Evolutionary conservation across 2,113 vertebrate species (phyloP).

Genomic region (Nipponia nippon): DNA sequence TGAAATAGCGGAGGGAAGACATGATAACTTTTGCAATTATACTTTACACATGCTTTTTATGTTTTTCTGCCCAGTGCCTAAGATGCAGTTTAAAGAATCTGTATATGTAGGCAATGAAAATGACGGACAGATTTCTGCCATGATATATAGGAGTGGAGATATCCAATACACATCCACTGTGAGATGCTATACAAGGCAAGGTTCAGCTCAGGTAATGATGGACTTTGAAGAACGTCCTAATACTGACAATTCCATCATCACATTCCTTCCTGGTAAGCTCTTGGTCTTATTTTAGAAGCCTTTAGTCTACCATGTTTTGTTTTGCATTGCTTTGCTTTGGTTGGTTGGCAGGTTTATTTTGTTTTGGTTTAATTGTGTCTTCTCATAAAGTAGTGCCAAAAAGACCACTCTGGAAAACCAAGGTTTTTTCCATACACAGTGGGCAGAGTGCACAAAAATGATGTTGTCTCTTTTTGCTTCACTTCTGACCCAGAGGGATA

Average conservation of each 20-base stretch:
- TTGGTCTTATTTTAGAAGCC: neutral
- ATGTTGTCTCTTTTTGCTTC: neutral
- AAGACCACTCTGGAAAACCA: neutral
- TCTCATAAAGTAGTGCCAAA: neutral
- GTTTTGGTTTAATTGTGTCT: neutral
- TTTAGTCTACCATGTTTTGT: neutral
- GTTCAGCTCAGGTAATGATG: slow-evolving; percentile 93
- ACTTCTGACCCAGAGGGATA: neutral
- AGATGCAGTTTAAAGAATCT: slow-evolving; percentile 88
- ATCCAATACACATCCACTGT: slow-evolving; percentile 82
- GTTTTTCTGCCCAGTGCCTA: slow-evolving; percentile 80
- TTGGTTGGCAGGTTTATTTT: neutral
- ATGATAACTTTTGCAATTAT: neutral
- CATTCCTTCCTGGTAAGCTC: slow-evolving; percentile 85
- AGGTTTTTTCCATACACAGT: neutral
- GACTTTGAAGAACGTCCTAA: slow-evolving; percentile 94
- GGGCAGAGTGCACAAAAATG: neutral
- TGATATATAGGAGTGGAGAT: slow-evolving; percentile 86
- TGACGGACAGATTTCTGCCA: slow-evolving; percentile 76
- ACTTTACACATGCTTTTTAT: neutral
- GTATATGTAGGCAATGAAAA: slow-evolving; percentile 79
- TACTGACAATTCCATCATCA: slow-evolving; percentile 84
- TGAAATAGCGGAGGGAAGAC: neutral
- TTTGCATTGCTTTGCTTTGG: neutral
- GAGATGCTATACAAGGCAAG: slow-evolving; percentile 92